Percentiles rank a stretch among this genome's conserved stretches.
These are phyloP conservation scores for Serilophus lunatus DNA, from an alignment of 2,113 vertebrate genomes.

Conservation along the genomic window DNA sequence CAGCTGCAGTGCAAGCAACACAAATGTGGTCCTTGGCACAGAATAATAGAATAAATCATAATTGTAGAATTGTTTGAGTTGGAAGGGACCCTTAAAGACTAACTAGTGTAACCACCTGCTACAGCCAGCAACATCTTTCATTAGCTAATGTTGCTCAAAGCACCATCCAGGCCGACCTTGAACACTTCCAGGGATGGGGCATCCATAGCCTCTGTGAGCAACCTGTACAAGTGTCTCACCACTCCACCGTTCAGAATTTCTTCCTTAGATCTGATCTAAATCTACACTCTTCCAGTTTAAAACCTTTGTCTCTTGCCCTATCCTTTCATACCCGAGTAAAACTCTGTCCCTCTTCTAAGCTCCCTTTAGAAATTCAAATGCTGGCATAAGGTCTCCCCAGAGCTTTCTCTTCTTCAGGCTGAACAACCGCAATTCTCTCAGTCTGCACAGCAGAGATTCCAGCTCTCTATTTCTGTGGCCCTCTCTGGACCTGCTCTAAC, in stretches of 20 bases:
- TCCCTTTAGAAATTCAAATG: neutral
- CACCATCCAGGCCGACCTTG: neutral
- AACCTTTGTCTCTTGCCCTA: neutral
- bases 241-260: rapidly evolving
- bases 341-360: neutral
- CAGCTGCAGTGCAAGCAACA: neutral
- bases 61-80: neutral
- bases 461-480: neutral
- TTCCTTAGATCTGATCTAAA: neutral
- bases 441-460: neutral
- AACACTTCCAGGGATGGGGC: rapidly evolving
- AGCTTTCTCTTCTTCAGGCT: neutral
- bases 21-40: neutral
- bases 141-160: neutral
- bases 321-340: neutral
- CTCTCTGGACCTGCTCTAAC: neutral
- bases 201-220: neutral
- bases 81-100: neutral
- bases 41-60: neutral
- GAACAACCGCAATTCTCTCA: neutral
- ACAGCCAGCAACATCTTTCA: neutral
- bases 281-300: neutral
- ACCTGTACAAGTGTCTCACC: neutral
- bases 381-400: rapidly evolving
- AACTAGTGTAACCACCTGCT: neutral